Percentiles rank a stretch among this genome's conserved stretches.
These are phyloP conservation scores for Urocitellus parryii DNA, from an alignment of 2,113 vertebrate species.

Conservation along the genomic window DNA sequence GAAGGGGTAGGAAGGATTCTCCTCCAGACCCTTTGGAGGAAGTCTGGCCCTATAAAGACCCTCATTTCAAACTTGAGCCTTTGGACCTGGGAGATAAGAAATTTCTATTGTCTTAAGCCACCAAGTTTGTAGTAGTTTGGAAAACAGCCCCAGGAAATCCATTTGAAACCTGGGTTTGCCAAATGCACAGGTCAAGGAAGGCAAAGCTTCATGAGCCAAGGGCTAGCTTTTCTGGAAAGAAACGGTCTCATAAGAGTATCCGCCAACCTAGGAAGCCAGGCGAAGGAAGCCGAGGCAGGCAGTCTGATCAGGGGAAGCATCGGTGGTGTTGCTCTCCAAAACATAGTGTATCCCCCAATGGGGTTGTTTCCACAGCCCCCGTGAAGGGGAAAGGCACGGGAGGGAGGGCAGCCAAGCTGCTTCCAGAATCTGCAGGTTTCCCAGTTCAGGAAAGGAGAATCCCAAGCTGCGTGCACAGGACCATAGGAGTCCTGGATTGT, in stretches of 20 bases:
- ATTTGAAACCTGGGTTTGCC: neutral
- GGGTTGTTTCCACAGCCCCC: neutral
- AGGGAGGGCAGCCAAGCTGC: too few species aligned
- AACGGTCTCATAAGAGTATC: neutral
- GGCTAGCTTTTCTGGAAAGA: neutral
- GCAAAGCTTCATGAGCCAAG: neutral
- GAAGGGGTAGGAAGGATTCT: neutral
- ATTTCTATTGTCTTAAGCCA: neutral
- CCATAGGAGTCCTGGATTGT: rapidly evolving
- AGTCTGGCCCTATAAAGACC: neutral
- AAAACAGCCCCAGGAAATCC: neutral
- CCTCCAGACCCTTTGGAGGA: neutral
- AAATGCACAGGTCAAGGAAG: neutral
- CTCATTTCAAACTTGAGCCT: neutral
- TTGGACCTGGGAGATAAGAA: neutral
- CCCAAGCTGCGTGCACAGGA: neutral
- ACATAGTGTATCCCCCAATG: neutral
- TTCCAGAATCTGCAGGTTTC: neutral
- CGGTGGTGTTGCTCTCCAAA: neutral
- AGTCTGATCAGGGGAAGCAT: neutral
- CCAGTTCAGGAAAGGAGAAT: neutral
- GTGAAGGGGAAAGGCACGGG: neutral
- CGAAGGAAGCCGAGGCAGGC: neutral
- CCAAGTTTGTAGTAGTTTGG: neutral
- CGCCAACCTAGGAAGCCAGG: neutral